Evolutionary conservation across 2,888 invertebrate species (phyloP).

Genomic region (Aradus depressus): DNA sequence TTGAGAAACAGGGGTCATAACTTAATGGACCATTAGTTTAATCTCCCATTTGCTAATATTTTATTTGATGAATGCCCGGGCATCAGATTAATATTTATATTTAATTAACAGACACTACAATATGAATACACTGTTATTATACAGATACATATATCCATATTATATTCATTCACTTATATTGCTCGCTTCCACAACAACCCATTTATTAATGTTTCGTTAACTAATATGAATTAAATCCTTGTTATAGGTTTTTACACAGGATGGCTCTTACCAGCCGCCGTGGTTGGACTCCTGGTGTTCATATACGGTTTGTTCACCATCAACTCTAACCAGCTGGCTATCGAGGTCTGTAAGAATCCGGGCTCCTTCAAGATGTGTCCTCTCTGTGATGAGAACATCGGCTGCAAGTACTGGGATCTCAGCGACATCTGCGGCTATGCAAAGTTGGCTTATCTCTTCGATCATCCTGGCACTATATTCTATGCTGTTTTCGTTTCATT

Average conservation of each 20-base stretch:
- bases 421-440: conserved; percentile 43
- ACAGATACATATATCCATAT: too few relatives aligned
- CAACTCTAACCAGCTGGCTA: conserved; percentile 39
- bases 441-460: conserved; percentile 43
- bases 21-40: too few relatives aligned
- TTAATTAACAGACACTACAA: too few relatives aligned
- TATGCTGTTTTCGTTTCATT: conserved; percentile 44
- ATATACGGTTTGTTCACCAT: conserved; percentile 43
- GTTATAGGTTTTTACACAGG: conserved; percentile 45
- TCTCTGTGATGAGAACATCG: conserved; percentile 42
- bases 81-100: too few relatives aligned
- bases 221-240: too few relatives aligned
- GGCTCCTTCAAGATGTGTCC: conserved; percentile 44
- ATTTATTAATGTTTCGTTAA: too few relatives aligned
- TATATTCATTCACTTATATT: too few relatives aligned
- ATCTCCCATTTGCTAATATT: too few relatives aligned
- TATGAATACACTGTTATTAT: too few relatives aligned
- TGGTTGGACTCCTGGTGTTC: conserved; percentile 45
- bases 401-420: conserved; percentile 43
- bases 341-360: conserved; percentile 41
- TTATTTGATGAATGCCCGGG: too few relatives aligned
- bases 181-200: too few relatives aligned
- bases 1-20: too few relatives aligned
- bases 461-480: conserved; percentile 46
- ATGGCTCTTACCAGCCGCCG: conserved; percentile 44